Conservation (phyloP, 2,888 invertebrate species). For the Sarcophaga variegata region DNA sequence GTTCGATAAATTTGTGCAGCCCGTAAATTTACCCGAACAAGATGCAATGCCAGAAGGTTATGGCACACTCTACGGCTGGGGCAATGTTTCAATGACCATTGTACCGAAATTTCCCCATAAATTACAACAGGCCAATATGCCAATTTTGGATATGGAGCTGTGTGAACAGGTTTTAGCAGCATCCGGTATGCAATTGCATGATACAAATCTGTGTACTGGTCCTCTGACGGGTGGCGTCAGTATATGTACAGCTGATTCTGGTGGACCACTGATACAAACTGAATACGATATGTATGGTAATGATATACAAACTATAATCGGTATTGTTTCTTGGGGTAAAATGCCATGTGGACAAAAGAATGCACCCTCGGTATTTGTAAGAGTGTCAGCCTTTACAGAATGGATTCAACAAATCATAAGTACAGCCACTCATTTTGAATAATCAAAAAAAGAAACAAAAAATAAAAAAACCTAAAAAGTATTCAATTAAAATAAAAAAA, state of each 20-base stretch:
- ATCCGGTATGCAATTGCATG: slow-evolving; percentile 77
- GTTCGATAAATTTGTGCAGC: slow-evolving; percentile 77
- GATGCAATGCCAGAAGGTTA: slow-evolving; percentile 75
- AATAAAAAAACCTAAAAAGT: neutral
- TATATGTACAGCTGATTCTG: slow-evolving; percentile 80
- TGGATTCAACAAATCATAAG: slow-evolving; percentile 79
- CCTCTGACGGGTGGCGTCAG: slow-evolving; percentile 79
- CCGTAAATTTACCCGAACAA: slow-evolving; percentile 77
- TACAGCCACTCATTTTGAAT: slow-evolving; percentile 74
- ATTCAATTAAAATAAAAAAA: slow-evolving; percentile 27
- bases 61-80: slow-evolving; percentile 80
- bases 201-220: slow-evolving; percentile 80
- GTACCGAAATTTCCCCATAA: slow-evolving; percentile 78
- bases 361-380: slow-evolving; percentile 82
- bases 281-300: slow-evolving; percentile 68
- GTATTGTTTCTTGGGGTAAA: slow-evolving; percentile 83
- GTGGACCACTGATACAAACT: slow-evolving; percentile 79
- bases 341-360: slow-evolving; percentile 82
- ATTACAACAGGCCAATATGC: slow-evolving; percentile 78
- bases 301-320: slow-evolving; percentile 78
- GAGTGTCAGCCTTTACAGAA: slow-evolving; percentile 82
- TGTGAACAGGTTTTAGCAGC: slow-evolving; percentile 78
- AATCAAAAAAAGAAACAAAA: slow-evolving; percentile 33
- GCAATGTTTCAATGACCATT: slow-evolving; percentile 79
- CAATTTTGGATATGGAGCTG: slow-evolving; percentile 76